These are phyloP conservation scores for Antennarius maculatus DNA, from an alignment of 2,797 vertebrate genomes.

Conservation along the genomic window DNA sequence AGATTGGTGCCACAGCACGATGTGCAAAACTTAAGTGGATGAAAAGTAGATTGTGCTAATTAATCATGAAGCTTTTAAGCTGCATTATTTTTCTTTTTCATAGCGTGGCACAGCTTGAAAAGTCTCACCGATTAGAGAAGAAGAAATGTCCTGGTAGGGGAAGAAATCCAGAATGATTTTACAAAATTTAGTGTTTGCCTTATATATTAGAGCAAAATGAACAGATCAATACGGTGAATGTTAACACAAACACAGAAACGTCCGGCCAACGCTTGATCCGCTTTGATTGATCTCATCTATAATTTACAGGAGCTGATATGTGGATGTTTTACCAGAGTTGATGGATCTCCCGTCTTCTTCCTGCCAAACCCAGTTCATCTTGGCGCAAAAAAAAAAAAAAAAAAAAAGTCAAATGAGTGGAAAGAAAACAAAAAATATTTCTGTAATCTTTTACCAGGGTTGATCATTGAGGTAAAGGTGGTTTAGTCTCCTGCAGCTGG, in stretches of 20 bases:
- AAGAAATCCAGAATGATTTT: constrained; percentile 8
- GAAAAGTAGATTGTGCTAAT: constrained; percentile 21
- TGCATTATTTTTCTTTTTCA: not conserved
- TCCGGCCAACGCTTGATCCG: not conserved
- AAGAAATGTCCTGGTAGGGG: not conserved
- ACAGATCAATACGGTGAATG: not conserved
- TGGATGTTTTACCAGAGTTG: not conserved
- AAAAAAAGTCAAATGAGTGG: too few species aligned
- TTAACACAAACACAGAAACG: not conserved
- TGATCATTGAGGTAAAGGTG: too few species aligned
- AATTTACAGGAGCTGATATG: not conserved
- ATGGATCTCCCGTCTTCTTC: not conserved
- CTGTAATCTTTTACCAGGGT: too few species aligned
- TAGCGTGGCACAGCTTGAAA: not conserved
- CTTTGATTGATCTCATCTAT: not conserved
- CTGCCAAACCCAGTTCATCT: not conserved
- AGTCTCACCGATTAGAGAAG: not conserved
- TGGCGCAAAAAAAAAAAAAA: too few species aligned
- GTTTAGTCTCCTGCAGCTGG: too few species aligned
- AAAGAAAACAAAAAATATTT: not conserved
- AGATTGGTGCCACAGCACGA: not conserved
- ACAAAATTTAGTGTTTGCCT: not conserved
- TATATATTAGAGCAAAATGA: not conserved
- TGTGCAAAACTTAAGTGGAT: constrained; percentile 2
- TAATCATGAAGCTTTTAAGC: constrained; percentile 13